Base-by-base conservation (phyloP, 2,113 vertebrate genomes). In the Dermatemys mawii region DNA sequence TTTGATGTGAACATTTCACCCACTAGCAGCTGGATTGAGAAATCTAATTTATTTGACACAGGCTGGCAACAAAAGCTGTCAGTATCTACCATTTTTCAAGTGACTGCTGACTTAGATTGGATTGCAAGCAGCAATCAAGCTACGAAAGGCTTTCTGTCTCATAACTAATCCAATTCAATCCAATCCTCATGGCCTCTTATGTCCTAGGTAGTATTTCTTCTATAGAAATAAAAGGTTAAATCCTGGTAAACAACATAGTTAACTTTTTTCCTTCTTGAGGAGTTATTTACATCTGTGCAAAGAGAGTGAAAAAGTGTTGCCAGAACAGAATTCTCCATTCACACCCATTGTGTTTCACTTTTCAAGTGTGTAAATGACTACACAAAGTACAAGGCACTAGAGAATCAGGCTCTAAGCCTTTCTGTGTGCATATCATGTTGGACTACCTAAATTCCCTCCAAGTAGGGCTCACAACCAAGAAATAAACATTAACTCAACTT, bases 381-480 rank as follows among this genome's bases (percentile, higher is more conserved):
- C 6, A 35, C 13, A 60, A 32, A 32, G 55, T 35, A 63, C 60
- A 35, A 63, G 14, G 32, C 60, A 35, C 60, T 16, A 63, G 32
- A 16, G 32, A 63, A 35, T 17, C 32, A 63, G 14, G 60, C 60
- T 8, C 63, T 84, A 84, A 78, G 29, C 48, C 78, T 90, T 75
- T 6, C 2, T 0, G 0, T 35, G 35, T 53, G 35, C 60, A n/a
- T 67, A 67, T 10, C 29, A 67, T n/a, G 8, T 35, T 21, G 35
- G 3, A n/a, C 9, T n/a, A 67, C 17, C 35, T 10, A 67, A 19
- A 67, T 53, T 82, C 86, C 88, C 50, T 81, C 38, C 75, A 53
- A 26, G 13, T n/a, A 84, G 53, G 35, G 84, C 89, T 80, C 81
- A 57, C 92, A 75, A 70, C 55, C 9, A 51, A 24, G 1, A 83